Conservation (phyloP, 37 sponge, comb jelly and placozoan genomes). For the Spongilla lacustris region DNA sequence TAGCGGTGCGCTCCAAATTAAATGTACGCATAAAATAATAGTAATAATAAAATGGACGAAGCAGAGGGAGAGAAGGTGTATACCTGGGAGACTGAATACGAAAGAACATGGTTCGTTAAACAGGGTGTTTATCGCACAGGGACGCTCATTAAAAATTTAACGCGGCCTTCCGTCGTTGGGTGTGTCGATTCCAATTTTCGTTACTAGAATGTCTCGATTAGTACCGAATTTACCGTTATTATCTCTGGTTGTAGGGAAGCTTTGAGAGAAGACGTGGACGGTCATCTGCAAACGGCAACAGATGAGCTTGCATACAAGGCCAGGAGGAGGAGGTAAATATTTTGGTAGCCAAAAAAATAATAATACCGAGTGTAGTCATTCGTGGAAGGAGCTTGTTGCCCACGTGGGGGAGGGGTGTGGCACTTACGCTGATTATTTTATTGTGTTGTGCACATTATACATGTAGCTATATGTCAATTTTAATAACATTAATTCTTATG, state of each 20-base stretch:
- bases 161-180: too few species aligned
- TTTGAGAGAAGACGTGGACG: slow-evolving; percentile 62
- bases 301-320: slow-evolving; percentile 58
- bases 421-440: too few species aligned
- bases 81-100: slow-evolving; percentile 87
- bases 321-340: slow-evolving; percentile 67
- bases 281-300: slow-evolving; percentile 29
- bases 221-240: too few species aligned
- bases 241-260: slow-evolving; percentile 61
- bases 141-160: too few species aligned
- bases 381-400: neutral
- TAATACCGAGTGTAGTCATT: neutral
- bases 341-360: too few species aligned
- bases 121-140: neutral
- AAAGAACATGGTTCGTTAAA: slow-evolving; percentile 73
- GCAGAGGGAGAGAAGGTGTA: slow-evolving; percentile 43
- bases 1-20: neutral
- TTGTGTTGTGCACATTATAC: too few species aligned
- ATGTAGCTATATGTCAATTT: too few species aligned
- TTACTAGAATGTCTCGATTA: too few species aligned
- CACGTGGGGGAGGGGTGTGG: too few species aligned
- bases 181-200: too few species aligned
- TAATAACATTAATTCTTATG: too few species aligned
- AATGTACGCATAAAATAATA: too few species aligned
- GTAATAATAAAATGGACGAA: slow-evolving; percentile 51